Evolutionary conservation across 2,888 invertebrate genomes (phyloP).

Genomic region (Latrodectus hesperus): DNA sequence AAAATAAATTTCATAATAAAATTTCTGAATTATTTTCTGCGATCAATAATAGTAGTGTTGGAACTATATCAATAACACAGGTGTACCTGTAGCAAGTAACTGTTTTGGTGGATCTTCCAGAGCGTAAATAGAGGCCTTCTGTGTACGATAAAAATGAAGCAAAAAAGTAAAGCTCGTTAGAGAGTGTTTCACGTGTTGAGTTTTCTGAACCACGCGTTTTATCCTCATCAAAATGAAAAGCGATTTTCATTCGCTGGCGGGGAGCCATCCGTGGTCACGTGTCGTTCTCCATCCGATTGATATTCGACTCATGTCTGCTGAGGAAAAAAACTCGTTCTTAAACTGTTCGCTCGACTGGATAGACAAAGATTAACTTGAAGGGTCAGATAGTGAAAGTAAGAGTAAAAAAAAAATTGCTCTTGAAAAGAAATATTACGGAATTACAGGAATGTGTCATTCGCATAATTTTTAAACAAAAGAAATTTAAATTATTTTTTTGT

Average conservation of each 20-base stretch:
- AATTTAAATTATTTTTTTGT: too few relatives aligned
- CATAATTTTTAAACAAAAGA: too few relatives aligned
- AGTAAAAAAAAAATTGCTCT: background rate
- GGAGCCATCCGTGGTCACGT: constrained; percentile 39
- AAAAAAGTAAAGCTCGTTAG: constrained; percentile 1
- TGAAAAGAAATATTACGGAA: too few relatives aligned
- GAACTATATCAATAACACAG: too few relatives aligned
- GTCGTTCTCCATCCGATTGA: constrained; percentile 41
- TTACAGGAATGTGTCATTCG: too few relatives aligned
- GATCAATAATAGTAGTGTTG: too few relatives aligned
- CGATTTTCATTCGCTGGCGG: constrained; percentile 52
- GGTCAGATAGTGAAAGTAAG: background rate
- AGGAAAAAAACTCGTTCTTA: background rate
- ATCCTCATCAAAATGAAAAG: constrained; percentile 21
- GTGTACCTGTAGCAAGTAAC: too few relatives aligned
- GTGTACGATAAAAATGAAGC: background rate
- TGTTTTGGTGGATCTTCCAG: too few relatives aligned
- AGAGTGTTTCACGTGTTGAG: constrained; percentile 36
- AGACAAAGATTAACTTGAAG: background rate
- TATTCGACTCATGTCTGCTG: constrained; percentile 37
- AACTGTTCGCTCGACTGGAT: background rate
- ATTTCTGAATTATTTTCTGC: too few relatives aligned
- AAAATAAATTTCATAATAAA: too few relatives aligned
- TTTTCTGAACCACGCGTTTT: constrained; percentile 49
- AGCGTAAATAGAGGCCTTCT: background rate